Evolutionary conservation across 2,888 invertebrate genomes (phyloP), one percentile per base, ranked within the genome.

Genomic region (Ferrisia virgata): DNA sequence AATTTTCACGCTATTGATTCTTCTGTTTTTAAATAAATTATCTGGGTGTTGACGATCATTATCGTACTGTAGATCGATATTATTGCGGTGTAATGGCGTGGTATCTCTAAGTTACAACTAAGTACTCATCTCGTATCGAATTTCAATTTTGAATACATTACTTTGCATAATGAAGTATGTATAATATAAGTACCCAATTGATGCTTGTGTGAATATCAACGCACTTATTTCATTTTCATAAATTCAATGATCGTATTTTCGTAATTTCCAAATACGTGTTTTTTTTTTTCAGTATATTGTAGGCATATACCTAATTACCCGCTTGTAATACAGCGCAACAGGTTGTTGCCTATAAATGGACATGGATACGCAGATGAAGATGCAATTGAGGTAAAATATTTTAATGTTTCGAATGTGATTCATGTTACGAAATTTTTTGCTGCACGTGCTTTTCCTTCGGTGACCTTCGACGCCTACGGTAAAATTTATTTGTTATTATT

Each of bases 341-440:
- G 72, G 72, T 76, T 76, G 28, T 25, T 76, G 72, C 28, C 72
- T 76, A 76, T 76, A 76, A 76, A 76, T 76, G 72, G 72, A 36
- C 15, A 28, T 64, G 28, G 64, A 28, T 13, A 64, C 47, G 11
- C 33, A 72, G 36, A 33, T 1, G 33, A 76, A 76, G 36, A 36
- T 36, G 72, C 33, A 76, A 76, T 76, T 36, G 72, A 76, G 36
- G 15, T 76, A 18, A 76, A 76, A 76, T 76, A 76, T 36, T 76
- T 76, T 76, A 36, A 76, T 76, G 11, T 18, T 76, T 18, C 18
- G 33, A 36, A 76, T 36, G 72, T 76, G 72, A 76, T 76, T 76
- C 72, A 76, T 36, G 18, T 76, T 76, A 36, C 72, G 72, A 76
- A 76, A 76, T 76, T 76, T 69, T 69, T 76, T 76, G 11, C 36